Percentiles rank a stretch among this genome's conserved stretches.
Evolutionary conservation across 92 coral and sea anemone genomes (phyloP).

Genomic region (Bergia puertoricense): DNA sequence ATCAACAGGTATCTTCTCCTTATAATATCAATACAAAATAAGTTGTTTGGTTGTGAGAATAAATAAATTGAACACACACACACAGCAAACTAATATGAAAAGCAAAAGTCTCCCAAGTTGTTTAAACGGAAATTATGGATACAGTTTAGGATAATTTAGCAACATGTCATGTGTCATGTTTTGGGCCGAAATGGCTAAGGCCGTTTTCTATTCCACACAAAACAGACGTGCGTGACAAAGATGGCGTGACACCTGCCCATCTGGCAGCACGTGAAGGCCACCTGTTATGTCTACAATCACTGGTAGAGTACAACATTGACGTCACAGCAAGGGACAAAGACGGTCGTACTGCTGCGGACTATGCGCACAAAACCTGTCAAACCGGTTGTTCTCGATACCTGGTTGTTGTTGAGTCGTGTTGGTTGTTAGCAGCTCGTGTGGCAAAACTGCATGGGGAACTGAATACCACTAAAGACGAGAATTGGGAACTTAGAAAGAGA

Average conservation of each 20-base stretch:
- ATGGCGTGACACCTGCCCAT: slow-evolving; percentile 88
- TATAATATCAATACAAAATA: too few species aligned
- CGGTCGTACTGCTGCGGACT: slow-evolving; percentile 81
- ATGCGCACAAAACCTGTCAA: slow-evolving; percentile 87
- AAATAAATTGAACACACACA: too few species aligned
- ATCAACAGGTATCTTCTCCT: too few species aligned
- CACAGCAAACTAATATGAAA: too few species aligned
- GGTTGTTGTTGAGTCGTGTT: slow-evolving; percentile 90
- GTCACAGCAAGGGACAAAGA: slow-evolving; percentile 82
- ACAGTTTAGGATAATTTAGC: too few species aligned
- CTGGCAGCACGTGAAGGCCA: slow-evolving; percentile 94
- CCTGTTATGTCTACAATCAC: slow-evolving; percentile 80
- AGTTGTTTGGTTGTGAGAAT: too few species aligned
- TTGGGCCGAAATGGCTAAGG: too few species aligned
- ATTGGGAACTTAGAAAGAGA: slow-evolving; percentile 71
- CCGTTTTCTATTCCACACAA: too few species aligned
- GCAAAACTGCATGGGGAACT: slow-evolving; percentile 70
- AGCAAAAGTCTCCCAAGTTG: too few species aligned
- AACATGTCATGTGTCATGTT: too few species aligned
- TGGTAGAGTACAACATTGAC: slow-evolving; percentile 87
- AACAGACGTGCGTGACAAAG: slow-evolving; percentile 65
- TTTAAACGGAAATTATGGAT: too few species aligned
- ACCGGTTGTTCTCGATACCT: slow-evolving; percentile 88
- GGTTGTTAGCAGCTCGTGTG: slow-evolving; percentile 78
- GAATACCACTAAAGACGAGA: slow-evolving; percentile 71